Conservation (phyloP, 2,888 invertebrate genomes). For the Tinea semifulvella region DNA sequence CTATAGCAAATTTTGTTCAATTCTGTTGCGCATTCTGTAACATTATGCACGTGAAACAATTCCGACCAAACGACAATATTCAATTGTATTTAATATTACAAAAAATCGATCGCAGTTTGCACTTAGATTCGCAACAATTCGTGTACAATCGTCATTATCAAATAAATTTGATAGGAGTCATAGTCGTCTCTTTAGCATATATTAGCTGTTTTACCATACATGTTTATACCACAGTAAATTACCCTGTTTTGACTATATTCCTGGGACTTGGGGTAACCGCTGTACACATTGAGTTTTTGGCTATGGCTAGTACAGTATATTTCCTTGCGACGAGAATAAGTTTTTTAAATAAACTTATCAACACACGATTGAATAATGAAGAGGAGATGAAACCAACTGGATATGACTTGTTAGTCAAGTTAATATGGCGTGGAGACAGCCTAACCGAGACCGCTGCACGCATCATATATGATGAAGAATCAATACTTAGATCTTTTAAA, state of each 20-base stretch:
- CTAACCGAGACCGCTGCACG: neutral
- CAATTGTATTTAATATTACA: conserved; percentile 24
- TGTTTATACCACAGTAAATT: conserved; percentile 18
- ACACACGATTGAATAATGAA: conserved; percentile 3
- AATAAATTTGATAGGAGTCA: conserved; percentile 19
- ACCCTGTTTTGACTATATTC: conserved; percentile 21
- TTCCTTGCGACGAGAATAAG: conserved; percentile 11
- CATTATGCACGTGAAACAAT: conserved; percentile 23
- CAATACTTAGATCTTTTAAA: conserved; percentile 3
- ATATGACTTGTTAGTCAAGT: neutral
- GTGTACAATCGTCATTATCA: conserved; percentile 21
- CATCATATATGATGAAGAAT: neutral
- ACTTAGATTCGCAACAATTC: conserved; percentile 9
- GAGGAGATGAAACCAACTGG: neutral
- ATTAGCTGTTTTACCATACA: conserved; percentile 21
- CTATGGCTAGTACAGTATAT: conserved; percentile 17
- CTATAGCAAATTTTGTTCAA: conserved; percentile 20
- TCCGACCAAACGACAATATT: conserved; percentile 20
- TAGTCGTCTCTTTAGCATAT: conserved; percentile 19
- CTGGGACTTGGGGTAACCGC: conserved; percentile 19
- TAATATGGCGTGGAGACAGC: neutral
- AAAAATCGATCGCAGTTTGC: conserved; percentile 24
- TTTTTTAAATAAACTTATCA: conserved; percentile 6
- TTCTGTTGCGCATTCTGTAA: conserved; percentile 23
- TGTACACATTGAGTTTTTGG: conserved; percentile 24